Conservation (phyloP, 2,113 vertebrate genomes). For the Antechinus flavipes region DNA sequence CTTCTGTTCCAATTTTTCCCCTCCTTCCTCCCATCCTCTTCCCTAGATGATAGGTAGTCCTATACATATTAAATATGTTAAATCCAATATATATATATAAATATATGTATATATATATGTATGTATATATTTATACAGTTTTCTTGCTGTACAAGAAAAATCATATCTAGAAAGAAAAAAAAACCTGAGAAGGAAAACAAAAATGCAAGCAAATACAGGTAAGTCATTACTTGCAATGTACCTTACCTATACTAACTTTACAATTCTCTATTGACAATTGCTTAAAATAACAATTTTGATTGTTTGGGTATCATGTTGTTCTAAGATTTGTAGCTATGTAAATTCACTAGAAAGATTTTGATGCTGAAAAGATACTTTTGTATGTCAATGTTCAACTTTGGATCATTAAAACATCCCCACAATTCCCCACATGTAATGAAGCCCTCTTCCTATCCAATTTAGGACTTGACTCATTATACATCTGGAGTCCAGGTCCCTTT, state of each 20-base stretch:
- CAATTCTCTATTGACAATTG: not conserved
- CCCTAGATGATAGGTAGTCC: too few species aligned
- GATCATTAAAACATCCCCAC: not conserved
- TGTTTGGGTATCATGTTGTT: not conserved
- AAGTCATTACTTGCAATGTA: not conserved
- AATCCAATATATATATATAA: too few species aligned
- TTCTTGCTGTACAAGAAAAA: too few species aligned
- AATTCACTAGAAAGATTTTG: not conserved
- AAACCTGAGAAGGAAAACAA: too few species aligned
- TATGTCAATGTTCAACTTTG: not conserved
- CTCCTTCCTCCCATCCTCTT: too few species aligned
- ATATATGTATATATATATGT: too few species aligned
- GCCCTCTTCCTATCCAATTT: not conserved
- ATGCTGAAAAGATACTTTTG: not conserved
- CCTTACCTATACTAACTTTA: not conserved
- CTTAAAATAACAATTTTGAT: not conserved
- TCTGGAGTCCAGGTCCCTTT: not conserved
- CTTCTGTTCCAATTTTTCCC: too few species aligned
- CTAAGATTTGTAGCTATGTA: not conserved
- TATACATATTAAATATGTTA: too few species aligned
- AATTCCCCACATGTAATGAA: not conserved
- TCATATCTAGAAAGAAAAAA: too few species aligned
- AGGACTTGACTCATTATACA: not conserved
- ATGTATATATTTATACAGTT: too few species aligned
- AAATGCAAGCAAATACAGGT: not conserved